These are phyloP conservation scores for Cottus gobio DNA, from an alignment of 2,113 vertebrate species.

Conservation along the genomic window DNA sequence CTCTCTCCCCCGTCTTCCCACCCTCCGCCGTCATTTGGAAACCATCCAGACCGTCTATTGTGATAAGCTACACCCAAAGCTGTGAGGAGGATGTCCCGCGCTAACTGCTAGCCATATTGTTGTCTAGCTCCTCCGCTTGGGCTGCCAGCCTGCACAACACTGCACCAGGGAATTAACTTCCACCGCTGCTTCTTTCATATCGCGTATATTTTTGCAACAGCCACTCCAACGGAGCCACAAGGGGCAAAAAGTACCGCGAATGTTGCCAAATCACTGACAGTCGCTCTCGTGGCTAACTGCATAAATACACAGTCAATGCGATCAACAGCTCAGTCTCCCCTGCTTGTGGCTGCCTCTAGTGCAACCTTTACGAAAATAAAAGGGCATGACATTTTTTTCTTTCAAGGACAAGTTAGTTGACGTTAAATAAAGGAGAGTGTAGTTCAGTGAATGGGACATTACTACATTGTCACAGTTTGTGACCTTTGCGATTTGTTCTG, in stretches of 20 bases:
- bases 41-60: constrained; percentile 65
- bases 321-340: constrained; percentile 58
- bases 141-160: constrained; percentile 61
- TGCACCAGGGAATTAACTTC: constrained; percentile 65
- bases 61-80: constrained; percentile 68
- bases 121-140: constrained; percentile 48
- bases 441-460: constrained; percentile 64
- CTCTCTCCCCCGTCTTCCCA: constrained; percentile 37
- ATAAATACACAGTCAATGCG: constrained; percentile 39
- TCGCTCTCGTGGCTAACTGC: constrained; percentile 33
- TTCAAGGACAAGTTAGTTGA: constrained; percentile 52
- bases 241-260: constrained; percentile 27
- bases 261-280: constrained; percentile 68
- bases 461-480: constrained; percentile 65
- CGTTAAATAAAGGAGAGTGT: constrained; percentile 62
- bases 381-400: constrained; percentile 61
- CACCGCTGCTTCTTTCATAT: constrained; percentile 47
- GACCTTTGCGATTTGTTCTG: constrained; percentile 75
- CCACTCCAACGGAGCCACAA: constrained; percentile 19
- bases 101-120: constrained; percentile 67
- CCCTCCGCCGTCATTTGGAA: constrained; percentile 66
- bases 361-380: constrained; percentile 68
- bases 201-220: constrained; percentile 39
- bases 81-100: constrained; percentile 55
- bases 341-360: constrained; percentile 49